These are phyloP conservation scores for Neuroterus valhalla DNA, from an alignment of 1,140 invertebrate species.

Conservation along the genomic window DNA sequence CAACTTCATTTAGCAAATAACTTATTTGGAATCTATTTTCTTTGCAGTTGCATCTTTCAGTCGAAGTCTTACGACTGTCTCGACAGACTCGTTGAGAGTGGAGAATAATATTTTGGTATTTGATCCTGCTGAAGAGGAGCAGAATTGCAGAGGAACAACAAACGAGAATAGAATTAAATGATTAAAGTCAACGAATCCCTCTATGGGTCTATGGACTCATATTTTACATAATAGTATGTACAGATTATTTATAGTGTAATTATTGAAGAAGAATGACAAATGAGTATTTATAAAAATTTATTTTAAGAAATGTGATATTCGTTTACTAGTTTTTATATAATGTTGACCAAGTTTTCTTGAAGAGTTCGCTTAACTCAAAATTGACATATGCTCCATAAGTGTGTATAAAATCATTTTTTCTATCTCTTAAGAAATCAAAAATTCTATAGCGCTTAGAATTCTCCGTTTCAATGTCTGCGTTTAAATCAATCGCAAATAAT, in stretches of 20 bases:
- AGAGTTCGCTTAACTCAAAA: background rate
- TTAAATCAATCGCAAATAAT: background rate
- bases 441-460: background rate
- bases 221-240: slow-evolving; percentile 7
- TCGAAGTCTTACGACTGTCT: slow-evolving; percentile 68
- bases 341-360: slow-evolving; percentile 7
- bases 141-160: background rate
- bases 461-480: background rate
- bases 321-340: slow-evolving; percentile 39
- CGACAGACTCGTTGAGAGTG: slow-evolving; percentile 59
- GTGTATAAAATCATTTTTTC: background rate
- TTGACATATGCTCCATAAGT: background rate
- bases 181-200: background rate
- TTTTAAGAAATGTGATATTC: slow-evolving; percentile 48
- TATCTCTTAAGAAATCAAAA: background rate
- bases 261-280: background rate
- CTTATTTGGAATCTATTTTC: slow-evolving; percentile 35
- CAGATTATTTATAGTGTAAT: slow-evolving; percentile 22
- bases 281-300: background rate
- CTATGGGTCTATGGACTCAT: background rate
- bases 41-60: slow-evolving; percentile 62
- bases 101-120: slow-evolving; percentile 52
- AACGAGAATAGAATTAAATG: background rate
- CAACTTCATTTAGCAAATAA: too few species aligned
- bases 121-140: background rate